Evolutionary conservation across 2,113 vertebrate species (phyloP).

Genomic region (Oxyruncus cristatus): DNA sequence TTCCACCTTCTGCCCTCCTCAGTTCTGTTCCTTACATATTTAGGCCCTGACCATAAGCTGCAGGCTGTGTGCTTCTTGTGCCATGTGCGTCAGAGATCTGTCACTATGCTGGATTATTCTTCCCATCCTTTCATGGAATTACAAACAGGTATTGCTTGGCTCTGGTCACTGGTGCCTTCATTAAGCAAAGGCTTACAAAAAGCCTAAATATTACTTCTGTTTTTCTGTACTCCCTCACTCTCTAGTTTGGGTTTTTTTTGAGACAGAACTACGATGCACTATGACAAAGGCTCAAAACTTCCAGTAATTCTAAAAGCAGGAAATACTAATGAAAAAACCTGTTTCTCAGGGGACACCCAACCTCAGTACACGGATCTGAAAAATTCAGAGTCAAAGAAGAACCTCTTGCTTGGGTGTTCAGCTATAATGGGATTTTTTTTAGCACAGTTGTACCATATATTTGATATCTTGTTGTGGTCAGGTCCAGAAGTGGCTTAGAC

Average conservation of each 20-base stretch:
- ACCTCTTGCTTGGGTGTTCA: not conserved
- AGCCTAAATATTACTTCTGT: not conserved
- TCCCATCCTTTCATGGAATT: not conserved
- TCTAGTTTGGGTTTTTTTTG: not conserved
- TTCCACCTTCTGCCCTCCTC: not conserved
- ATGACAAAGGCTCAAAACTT: not conserved
- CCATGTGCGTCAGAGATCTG: not conserved
- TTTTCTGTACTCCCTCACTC: not conserved
- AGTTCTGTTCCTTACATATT: not conserved
- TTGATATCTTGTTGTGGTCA: not conserved
- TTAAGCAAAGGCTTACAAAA: not conserved
- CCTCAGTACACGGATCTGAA: not conserved
- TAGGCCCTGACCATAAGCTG: fast-evolving
- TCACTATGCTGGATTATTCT: not conserved
- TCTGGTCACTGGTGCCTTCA: not conserved
- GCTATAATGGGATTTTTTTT: not conserved
- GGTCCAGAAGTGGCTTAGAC: not conserved
- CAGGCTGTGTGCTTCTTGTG: not conserved
- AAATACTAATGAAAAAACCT: not conserved
- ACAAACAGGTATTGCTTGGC: not conserved
- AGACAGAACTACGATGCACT: not conserved
- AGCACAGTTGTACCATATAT: not conserved
- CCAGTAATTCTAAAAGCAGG: not conserved
- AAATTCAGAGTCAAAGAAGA: not conserved
- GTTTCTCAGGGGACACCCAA: not conserved